Percentiles rank a stretch among this genome's conserved stretches.
These are phyloP conservation scores for Ifrita kowaldi DNA, from an alignment of 2,113 vertebrate genomes.

Conservation along the genomic window DNA sequence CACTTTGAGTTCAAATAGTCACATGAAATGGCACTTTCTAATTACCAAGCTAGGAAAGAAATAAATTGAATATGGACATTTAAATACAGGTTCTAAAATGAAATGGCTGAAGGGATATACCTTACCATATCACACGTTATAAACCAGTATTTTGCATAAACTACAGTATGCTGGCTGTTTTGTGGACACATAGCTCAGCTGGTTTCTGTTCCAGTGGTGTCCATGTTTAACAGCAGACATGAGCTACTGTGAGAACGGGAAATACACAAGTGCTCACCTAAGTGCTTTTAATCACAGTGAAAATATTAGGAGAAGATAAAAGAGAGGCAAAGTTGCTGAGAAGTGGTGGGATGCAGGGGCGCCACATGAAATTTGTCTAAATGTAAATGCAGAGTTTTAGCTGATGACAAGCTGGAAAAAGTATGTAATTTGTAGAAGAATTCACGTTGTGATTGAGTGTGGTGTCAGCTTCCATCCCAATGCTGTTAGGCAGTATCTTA, in stretches of 20 bases:
- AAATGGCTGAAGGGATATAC: neutral
- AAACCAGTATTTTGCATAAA: neutral
- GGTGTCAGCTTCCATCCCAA: neutral
- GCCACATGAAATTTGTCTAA: neutral
- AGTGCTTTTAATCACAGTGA: neutral
- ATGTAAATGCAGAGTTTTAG: neutral
- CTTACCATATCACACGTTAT: neutral
- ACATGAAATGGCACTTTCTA: neutral
- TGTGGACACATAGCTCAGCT: neutral
- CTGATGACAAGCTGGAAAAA: neutral
- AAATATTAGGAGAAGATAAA: neutral
- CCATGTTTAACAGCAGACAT: neutral
- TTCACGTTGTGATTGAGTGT: neutral
- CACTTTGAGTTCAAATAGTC: neutral
- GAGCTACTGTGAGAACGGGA: neutral
- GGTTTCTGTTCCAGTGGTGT: neutral
- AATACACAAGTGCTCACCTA: neutral
- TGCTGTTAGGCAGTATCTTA: neutral
- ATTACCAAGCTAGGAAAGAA: neutral
- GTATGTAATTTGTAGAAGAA: neutral
- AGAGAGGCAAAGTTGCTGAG: neutral
- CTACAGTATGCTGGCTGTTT: neutral
- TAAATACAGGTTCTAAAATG: neutral
- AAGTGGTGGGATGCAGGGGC: neutral
- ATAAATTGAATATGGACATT: neutral